Base-by-base conservation (phyloP, 2,113 vertebrate species). In the Pandion haliaetus region DNA sequence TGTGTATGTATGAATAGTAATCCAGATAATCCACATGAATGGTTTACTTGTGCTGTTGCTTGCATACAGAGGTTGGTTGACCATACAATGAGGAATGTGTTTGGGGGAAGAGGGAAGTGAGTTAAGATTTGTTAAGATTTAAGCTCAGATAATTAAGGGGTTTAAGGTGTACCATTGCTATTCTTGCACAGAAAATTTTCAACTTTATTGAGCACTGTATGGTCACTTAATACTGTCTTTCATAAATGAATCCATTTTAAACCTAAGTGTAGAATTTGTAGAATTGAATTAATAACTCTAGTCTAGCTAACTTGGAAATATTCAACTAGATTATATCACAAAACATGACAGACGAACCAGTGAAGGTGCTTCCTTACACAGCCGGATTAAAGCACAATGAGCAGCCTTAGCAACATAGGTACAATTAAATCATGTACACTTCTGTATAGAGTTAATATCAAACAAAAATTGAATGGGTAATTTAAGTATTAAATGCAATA, bases 51-150 rank as follows among this genome's bases (percentile, higher is more conserved):
- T 45, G 17, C 58, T 67, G 19, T 54, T 84, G 32, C 26, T 91
- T 87, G 15, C 5, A 5, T 57, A 4, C 18, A 26, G 28, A 50
- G 12, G 3, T 58, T 78, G 45, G 7, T 66, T 89, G 65, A 57
- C 40, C 7, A 8, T 32, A 26, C 0, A 0, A 18, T 9, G 14
- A 86, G 12, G 62, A 79, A 50, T 62, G 13, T 44, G 6, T 77
- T 61, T 65, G 45, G 24, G 9, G 13, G 34, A 74, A 52, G 69
- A 76, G 25, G 21, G 42, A 61, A 58, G 36, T 9, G 8, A 57
- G 9, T 82, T 82, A 61, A 70, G 17, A 49, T 65, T 88, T 81
- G 11, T 81, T 65, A 81, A 78, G 36, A 44, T 57, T 59, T n/a
- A 45, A 82, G 18, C 12, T 83, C 26, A 67, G 25, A 45, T 62